A percentile compares a stretch with the other conserved stretches of the same genome.
phyloP scores from a whole-genome alignment of 2,797 vertebrate species.

The Epinephelus malabaricus region DNA sequence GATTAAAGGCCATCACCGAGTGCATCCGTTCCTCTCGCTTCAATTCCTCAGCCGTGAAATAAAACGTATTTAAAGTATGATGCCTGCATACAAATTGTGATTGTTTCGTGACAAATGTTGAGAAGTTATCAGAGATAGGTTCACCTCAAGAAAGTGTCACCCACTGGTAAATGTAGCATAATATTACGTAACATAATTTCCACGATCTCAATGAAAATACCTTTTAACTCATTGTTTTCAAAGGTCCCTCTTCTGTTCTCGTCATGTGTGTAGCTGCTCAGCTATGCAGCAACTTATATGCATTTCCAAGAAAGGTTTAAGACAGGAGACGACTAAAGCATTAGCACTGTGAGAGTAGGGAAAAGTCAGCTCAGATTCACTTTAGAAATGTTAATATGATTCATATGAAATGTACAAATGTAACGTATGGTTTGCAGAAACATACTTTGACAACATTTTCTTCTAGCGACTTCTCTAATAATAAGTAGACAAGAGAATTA shows the following conservation, averaged over 20 bases:
- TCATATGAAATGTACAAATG: too few species aligned
- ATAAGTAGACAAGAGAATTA: not conserved
- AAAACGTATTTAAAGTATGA: conserved; percentile 56
- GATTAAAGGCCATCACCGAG: conserved; percentile 61
- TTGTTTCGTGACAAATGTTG: conserved; percentile 48
- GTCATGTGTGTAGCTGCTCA: not conserved
- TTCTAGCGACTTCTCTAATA: too few species aligned
- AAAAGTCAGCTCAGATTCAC: too few species aligned
- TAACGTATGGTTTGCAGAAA: too few species aligned
- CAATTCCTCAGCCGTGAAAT: conserved; percentile 59
- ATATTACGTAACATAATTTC: conserved; percentile 12
- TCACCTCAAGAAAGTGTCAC: conserved; percentile 14
- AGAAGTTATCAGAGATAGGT: conserved; percentile 27
- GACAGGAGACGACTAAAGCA: not conserved
- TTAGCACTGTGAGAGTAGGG: not conserved
- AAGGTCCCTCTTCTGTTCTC: not conserved
- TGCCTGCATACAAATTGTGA: conserved; percentile 51
- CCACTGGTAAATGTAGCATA: too few species aligned
- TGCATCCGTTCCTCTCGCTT: conserved; percentile 58
- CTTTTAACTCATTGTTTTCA: not conserved
- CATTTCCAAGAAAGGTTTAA: not conserved
- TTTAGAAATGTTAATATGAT: too few species aligned
- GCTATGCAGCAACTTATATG: not conserved
- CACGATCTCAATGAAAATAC: conserved; percentile 1
- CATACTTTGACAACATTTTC: too few species aligned